Evolutionary conservation across 1,140 invertebrate genomes (phyloP).

Genomic region (Antheraea mylitta): DNA sequence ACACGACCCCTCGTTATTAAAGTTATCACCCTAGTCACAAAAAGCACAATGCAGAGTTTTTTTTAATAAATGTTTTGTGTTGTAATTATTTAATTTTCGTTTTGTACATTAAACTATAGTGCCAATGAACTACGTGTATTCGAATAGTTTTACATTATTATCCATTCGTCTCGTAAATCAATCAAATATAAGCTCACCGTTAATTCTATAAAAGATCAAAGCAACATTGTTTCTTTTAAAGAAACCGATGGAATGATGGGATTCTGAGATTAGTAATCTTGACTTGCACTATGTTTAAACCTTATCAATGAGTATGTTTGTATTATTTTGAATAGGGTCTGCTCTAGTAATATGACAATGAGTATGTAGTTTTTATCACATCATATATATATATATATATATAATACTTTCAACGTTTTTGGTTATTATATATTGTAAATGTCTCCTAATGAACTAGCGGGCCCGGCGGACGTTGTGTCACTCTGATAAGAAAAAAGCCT

Average conservation of each 20-base stretch:
- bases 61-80: neutral
- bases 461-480: too few species aligned
- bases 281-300: neutral
- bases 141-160: too few species aligned
- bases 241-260: neutral
- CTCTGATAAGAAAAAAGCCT: too few species aligned
- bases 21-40: neutral
- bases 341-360: too few species aligned
- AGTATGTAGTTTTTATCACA: too few species aligned
- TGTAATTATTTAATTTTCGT: neutral
- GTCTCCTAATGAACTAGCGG: too few species aligned
- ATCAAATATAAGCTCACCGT: neutral
- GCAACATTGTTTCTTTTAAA: neutral
- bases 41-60: neutral
- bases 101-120: neutral
- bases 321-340: too few species aligned
- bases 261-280: neutral
- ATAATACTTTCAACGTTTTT: too few species aligned
- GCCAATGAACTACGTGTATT: too few species aligned
- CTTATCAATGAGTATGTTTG: neutral
- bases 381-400: too few species aligned
- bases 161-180: neutral
- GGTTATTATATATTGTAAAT: too few species aligned
- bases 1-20: conserved; percentile 23
- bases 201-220: neutral